phyloP scores from a whole-genome alignment of 1,140 invertebrate species.

The Drosophila takahashii region DNA sequence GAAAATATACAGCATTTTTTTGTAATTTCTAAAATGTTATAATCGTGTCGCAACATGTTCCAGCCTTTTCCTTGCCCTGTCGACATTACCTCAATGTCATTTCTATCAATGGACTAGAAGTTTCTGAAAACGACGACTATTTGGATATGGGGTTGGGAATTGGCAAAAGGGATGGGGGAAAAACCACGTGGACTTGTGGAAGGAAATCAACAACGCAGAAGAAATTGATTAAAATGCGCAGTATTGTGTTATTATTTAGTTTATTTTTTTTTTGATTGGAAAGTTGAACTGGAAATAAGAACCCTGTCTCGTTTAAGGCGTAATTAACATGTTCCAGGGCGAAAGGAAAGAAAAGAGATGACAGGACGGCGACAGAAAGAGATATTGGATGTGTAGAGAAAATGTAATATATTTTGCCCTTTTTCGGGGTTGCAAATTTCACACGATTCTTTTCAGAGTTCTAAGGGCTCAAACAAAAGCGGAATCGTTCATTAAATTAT shows the following conservation, averaged over 20 bases:
- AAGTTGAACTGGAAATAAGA: slow-evolving; percentile 26
- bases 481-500: slow-evolving; percentile 62
- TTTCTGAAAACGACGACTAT: slow-evolving; percentile 17
- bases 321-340: slow-evolving; percentile 60
- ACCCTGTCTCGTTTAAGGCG: slow-evolving; percentile 43
- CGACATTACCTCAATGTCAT: slow-evolving; percentile 43
- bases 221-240: slow-evolving; percentile 40
- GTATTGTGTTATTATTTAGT: slow-evolving; percentile 1
- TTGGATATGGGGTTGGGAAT: slow-evolving; percentile 18
- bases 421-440: slow-evolving; percentile 37
- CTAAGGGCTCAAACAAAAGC: slow-evolving; percentile 25
- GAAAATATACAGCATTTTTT: too few species aligned
- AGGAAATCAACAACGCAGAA: slow-evolving; percentile 16
- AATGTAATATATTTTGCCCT: slow-evolving; percentile 19
- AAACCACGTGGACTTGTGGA: slow-evolving; percentile 7
- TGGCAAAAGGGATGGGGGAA: not conserved
- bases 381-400: not conserved
- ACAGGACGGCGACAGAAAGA: not conserved
- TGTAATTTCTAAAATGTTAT: too few species aligned
- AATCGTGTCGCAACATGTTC: too few species aligned
- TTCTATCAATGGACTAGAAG: slow-evolving; percentile 46
- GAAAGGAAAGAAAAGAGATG: slow-evolving; percentile 3
- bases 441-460: slow-evolving; percentile 25
- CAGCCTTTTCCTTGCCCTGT: slow-evolving; percentile 7
- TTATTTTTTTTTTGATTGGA: not conserved